Base-by-base conservation (phyloP, 2,888 invertebrate species). In the Nycteola revayana region DNA sequence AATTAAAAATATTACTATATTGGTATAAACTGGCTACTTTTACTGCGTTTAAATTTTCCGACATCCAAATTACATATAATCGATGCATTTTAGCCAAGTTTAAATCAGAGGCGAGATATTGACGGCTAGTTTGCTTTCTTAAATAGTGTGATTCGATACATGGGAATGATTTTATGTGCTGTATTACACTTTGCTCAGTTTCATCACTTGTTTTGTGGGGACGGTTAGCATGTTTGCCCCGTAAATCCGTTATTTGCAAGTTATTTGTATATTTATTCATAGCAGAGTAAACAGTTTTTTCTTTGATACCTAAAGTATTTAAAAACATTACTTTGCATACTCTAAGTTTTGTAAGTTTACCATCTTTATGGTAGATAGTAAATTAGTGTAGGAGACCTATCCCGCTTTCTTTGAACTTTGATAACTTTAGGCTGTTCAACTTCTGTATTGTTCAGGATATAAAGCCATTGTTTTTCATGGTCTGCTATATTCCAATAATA, bases 321-420 rank as follows among this genome's bases (percentile, higher is more conserved):
- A 14, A 14, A 2, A 14, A 14, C 5, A 14, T 14, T 14, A 3
- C 3, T 14, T 14, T 14, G 14, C 14, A 2, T 5, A 14, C 14
- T 14, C 2, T 14, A 14, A 5, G 14, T 14, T 5, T 5, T 18
- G 18, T 27, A 8, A 18, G 9, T 18, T 18, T 27, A 9, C 27
- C 32, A 28, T 37, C 37, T 10, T 17, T 32, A 37, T 18, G 32
- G 37, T 25, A 37, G 28, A 32, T 32, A 37, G 32, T 37, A 37
- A 28, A 32, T 25, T 22, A 32, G 14, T 32, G 31, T 32, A 14
- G 28, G 27, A 32, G 31, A 27, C 26, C 27, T 17, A 23, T 36
- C 35, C 28, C 35, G 29, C 11, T 35, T 25, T 24, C 29, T 28
- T 20, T 29, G 31, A 36, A 32, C 27, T 32, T 36, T 36, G 23